Evolutionary conservation across 2,888 invertebrate genomes (phyloP).

Genomic region (Ditylenchus weischeri): DNA sequence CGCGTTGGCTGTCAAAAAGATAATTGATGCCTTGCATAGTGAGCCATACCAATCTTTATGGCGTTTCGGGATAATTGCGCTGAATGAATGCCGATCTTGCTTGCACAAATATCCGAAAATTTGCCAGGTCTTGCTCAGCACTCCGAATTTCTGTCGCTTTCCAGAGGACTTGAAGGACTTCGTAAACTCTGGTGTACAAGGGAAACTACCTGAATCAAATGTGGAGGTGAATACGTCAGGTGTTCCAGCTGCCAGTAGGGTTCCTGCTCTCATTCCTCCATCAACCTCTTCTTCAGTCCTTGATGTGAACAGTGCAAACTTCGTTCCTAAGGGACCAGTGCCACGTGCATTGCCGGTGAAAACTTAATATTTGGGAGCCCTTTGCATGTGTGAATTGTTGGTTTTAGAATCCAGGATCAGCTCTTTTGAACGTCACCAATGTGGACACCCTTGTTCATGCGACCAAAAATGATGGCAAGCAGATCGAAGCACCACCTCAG

Average conservation of each 20-base stretch:
- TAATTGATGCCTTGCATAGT: slow-evolving; percentile 71
- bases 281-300: no score
- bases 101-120: slow-evolving; percentile 88
- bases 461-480: slow-evolving; percentile 76
- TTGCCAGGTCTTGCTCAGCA: slow-evolving; percentile 74
- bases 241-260: no score
- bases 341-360: no score
- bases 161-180: slow-evolving; percentile 81
- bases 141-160: slow-evolving; percentile 83
- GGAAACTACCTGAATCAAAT: slow-evolving; percentile 35
- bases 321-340: no score
- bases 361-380: no score
- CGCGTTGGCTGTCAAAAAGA: slow-evolving; percentile 50
- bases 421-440: slow-evolving; percentile 68
- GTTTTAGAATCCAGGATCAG: slow-evolving; percentile 12
- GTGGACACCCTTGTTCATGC: slow-evolving; percentile 91
- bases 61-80: slow-evolving; percentile 89
- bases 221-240: no score
- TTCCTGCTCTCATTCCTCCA: no score
- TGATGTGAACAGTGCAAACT: no score
- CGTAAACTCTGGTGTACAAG: slow-evolving; percentile 42
- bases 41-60: slow-evolving; percentile 86
- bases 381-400: no score
- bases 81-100: slow-evolving; percentile 76
- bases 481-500: slow-evolving; percentile 80